phyloP scores from a whole-genome alignment of 2,113 vertebrate genomes.

The Leptosomus discolor region DNA sequence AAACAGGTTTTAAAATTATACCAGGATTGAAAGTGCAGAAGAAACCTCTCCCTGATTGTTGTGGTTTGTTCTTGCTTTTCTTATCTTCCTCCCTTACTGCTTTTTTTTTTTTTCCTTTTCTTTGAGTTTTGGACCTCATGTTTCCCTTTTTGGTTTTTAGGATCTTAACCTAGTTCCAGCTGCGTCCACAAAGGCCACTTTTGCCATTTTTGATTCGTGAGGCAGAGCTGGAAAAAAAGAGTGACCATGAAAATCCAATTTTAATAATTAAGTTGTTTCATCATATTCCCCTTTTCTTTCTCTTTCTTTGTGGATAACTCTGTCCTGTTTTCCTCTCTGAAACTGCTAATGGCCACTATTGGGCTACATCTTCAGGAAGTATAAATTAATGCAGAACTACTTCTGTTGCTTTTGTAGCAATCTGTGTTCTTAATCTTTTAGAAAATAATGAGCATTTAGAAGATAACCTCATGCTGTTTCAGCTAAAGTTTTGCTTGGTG shows the following conservation, averaged over 20 bases:
- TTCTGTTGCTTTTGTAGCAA: not conserved
- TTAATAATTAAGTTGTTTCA: not conserved
- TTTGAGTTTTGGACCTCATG: not conserved
- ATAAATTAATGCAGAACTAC: not conserved
- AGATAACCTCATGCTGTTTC: not conserved
- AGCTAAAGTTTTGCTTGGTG: not conserved
- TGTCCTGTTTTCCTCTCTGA: not conserved
- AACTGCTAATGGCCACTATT: not conserved
- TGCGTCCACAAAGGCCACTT: not conserved
- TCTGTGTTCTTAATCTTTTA: not conserved
- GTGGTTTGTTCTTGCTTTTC: not conserved
- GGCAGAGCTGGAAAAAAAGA: not conserved
- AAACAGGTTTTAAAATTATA: not conserved
- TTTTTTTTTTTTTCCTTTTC: not conserved
- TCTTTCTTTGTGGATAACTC: not conserved
- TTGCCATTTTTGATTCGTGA: not conserved
- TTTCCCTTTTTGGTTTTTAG: not conserved
- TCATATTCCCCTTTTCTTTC: not conserved
- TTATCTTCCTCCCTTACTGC: not conserved
- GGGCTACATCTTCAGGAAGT: not conserved
- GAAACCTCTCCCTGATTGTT: not conserved
- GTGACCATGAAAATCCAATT: not conserved
- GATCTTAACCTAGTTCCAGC: not conserved
- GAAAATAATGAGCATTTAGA: not conserved
- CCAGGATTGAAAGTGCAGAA: not conserved